Conservation (phyloP, 2,888 invertebrate species). For the Orthosia gracilis region DNA sequence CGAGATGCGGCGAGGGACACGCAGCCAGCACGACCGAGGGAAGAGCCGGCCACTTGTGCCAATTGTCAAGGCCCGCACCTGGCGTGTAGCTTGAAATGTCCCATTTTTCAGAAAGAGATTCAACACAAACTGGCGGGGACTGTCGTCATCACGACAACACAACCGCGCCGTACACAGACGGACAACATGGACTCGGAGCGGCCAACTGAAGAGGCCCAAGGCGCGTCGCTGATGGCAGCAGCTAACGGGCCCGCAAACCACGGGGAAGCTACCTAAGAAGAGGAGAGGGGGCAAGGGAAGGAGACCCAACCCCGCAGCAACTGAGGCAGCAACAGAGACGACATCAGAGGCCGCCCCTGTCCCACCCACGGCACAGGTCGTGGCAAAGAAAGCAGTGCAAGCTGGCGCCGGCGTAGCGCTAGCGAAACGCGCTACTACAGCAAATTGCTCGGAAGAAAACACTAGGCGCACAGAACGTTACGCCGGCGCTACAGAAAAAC, state of each 20-base stretch:
- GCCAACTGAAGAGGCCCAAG: neutral
- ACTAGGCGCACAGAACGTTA: no score
- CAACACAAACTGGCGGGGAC: constrained; percentile 41
- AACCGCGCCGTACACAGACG: neutral
- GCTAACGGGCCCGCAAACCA: neutral
- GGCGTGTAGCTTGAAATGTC: constrained; percentile 50
- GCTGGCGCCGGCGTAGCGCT: no score
- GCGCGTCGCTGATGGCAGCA: neutral
- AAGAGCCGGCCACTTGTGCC: constrained; percentile 40
- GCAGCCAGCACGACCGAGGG: neutral
- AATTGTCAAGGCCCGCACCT: constrained; percentile 51
- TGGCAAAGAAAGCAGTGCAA: no score
- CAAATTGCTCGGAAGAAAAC: no score
- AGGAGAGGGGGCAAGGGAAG: no score
- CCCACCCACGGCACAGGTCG: no score
- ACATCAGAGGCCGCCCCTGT: no score
- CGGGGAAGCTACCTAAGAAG: neutral
- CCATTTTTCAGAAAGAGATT: constrained; percentile 24
- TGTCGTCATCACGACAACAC: constrained; percentile 6
- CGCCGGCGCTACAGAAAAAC: no score
- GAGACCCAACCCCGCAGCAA: no score
- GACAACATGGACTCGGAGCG: neutral
- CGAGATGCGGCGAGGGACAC: neutral
- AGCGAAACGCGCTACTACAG: no score
- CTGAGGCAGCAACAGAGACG: no score